Evolutionary conservation across 2,888 invertebrate genomes (phyloP), one percentile per base, ranked within the genome.

Genomic region (Suillia variegata): DNA sequence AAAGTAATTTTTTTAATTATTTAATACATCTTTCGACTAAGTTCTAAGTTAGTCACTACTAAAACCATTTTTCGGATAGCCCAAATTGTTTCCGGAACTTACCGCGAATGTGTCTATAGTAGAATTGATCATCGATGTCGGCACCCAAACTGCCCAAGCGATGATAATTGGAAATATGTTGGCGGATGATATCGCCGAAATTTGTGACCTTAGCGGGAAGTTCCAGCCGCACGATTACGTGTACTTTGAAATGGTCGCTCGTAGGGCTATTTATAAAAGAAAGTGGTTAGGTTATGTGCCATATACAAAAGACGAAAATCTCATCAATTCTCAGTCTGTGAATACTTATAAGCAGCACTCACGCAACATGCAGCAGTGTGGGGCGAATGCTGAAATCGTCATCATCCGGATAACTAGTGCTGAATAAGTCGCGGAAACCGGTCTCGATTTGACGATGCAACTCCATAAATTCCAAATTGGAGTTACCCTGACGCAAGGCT

Each of bases 321-420:
- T n/a, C n/a, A n/a, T n/a, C n/a, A n/a, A n/a, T n/a, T n/a, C n/a
- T n/a, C n/a, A n/a, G 13, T 8, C n/a, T 17, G 3, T 48, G 15
- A 15, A 2, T n/a, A 22, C 21, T n/a, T n/a, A 15, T 2, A n/a
- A n/a, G 38, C 10, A 38, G 45, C 17, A 15, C 78, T 76, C 61
- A 80, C 80, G 66, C 67, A 49, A 77, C 71, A 17, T 68, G 63
- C 54, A 76, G 31, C 18, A 80, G 62, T 3, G 57, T 71, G 18
- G 68, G 65, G 18, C 54, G 64, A 10, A 80, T 52, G 3, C 67
- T 66, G 20, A 65, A 59, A 21, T 63, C 64, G 2, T 70, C 74
- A 22, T 68, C 68, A 13, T 68, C 56, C 3, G 58, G 62, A 55
- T 70, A 69, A 2, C 48, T 64, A 1, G 18, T 21, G 1, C 63